Evolutionary conservation across 2,797 vertebrate genomes (phyloP).

Genomic region (Discoglossus pictus): DNA sequence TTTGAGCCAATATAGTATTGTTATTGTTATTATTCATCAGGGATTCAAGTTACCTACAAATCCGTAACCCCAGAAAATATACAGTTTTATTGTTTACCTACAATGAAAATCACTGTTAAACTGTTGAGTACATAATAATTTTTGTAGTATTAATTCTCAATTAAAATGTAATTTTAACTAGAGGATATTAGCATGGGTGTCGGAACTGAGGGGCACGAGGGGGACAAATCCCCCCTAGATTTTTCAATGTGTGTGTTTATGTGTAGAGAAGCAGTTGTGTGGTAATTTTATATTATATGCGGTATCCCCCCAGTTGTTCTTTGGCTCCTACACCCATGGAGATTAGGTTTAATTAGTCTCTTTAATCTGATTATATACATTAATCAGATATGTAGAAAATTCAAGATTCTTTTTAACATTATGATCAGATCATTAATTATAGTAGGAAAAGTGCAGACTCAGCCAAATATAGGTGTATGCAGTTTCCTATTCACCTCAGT

Average conservation of each 20-base stretch:
- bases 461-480: conserved; percentile 36
- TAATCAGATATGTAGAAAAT: conserved; percentile 40
- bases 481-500: conserved; percentile 24
- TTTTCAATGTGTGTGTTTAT: too few relatives aligned
- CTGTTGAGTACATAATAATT: conserved; percentile 28
- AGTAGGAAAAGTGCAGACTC: conserved; percentile 14
- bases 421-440: conserved; percentile 48
- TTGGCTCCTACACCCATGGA: too few relatives aligned
- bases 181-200: too few relatives aligned
- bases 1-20: too few relatives aligned
- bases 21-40: too few relatives aligned
- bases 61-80: too few relatives aligned
- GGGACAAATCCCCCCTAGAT: too few relatives aligned
- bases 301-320: too few relatives aligned
- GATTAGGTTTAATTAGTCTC: conserved; percentile 19
- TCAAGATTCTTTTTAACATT: conserved; percentile 44
- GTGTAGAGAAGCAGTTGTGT: too few relatives aligned
- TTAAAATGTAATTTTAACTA: conserved; percentile 37
- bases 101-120: conserved; percentile 18
- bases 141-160: conserved; percentile 34
- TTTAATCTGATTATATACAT: conserved; percentile 22
- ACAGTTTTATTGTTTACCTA: conserved; percentile 27
- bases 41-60: too few relatives aligned
- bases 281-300: too few relatives aligned
- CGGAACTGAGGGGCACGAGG: too few relatives aligned